phyloP scores from a whole-genome alignment of 2,113 vertebrate species.

The Megaleporinus macrocephalus region DNA sequence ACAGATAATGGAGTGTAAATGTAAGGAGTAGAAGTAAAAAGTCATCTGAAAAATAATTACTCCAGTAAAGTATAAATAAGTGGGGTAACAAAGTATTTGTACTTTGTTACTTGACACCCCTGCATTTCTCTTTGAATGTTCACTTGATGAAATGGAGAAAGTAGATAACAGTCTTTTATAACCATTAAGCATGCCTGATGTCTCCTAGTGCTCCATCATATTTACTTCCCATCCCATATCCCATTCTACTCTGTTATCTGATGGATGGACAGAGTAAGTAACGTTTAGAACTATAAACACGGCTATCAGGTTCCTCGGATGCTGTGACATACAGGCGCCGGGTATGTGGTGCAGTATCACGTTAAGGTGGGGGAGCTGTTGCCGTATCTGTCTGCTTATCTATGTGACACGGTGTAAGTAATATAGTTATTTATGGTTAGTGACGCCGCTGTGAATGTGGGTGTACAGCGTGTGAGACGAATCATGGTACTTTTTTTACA shows the following conservation, averaged over 20 bases:
- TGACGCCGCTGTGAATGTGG: neutral
- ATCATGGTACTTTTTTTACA: neutral
- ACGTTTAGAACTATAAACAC: conserved; percentile 35
- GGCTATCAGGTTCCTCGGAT: conserved; percentile 45
- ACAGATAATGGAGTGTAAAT: too few relatives aligned
- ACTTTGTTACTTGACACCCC: too few relatives aligned
- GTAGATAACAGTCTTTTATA: neutral
- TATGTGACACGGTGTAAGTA: neutral
- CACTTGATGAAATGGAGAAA: too few relatives aligned
- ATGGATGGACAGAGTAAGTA: conserved; percentile 35
- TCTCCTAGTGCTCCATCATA: conserved; percentile 10
- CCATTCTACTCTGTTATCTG: conserved; percentile 28
- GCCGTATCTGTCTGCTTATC: conserved; percentile 30
- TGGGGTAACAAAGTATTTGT: too few relatives aligned
- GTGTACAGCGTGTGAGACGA: neutral
- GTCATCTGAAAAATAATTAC: too few relatives aligned
- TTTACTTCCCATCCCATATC: conserved; percentile 23
- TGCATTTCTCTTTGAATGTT: too few relatives aligned
- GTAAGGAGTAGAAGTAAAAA: too few relatives aligned
- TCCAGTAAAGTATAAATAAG: too few relatives aligned
- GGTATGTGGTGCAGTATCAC: neutral
- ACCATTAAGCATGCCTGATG: neutral
- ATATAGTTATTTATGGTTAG: conserved; percentile 24
- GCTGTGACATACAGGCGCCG: conserved; percentile 6
- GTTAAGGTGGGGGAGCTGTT: conserved; percentile 1